Conservation (phyloP, 2,888 invertebrate genomes). For the Spodoptera picta region DNA sequence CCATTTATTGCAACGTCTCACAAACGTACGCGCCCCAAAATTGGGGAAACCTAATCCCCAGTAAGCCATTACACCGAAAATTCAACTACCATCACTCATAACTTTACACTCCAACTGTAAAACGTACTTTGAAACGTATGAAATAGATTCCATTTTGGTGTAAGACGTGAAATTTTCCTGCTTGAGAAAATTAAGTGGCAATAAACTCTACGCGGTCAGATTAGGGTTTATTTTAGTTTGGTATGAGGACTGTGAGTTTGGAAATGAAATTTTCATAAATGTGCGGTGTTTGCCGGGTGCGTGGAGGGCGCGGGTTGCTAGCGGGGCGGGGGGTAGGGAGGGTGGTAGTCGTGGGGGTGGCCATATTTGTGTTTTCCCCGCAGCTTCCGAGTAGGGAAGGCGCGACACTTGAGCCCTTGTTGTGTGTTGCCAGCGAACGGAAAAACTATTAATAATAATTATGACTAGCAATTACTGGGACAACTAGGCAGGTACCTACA, state of each 20-base stretch:
- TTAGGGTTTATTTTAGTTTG: constrained; percentile 83
- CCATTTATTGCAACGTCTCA: constrained; percentile 82
- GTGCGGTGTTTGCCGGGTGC: constrained; percentile 59
- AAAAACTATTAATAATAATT: constrained; percentile 84
- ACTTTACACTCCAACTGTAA: constrained; percentile 56
- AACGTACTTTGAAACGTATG: constrained; percentile 67
- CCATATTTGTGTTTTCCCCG: constrained; percentile 81
- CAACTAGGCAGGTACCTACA: constrained; percentile 14
- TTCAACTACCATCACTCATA: constrained; percentile 78
- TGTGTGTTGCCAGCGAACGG: constrained; percentile 74
- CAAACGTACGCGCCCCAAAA: constrained; percentile 70
- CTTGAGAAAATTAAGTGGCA: constrained; percentile 74
- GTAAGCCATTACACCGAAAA: constrained; percentile 85
- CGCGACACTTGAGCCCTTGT: constrained; percentile 74
- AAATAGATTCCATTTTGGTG: constrained; percentile 73
- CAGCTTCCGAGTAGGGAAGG: constrained; percentile 76
- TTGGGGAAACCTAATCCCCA: constrained; percentile 86
- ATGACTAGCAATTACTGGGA: constrained; percentile 63
- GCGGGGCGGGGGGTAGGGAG: constrained; percentile 5
- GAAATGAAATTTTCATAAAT: constrained; percentile 88
- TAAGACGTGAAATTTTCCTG: constrained; percentile 65
- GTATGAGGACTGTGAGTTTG: constrained; percentile 68
- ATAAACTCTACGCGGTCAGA: constrained; percentile 75
- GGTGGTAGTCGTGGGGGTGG: constrained; percentile 53
- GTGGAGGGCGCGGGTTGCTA: constrained; percentile 36